These are phyloP conservation scores for Chionomys nivalis DNA, from an alignment of 2,113 vertebrate genomes.

Conservation along the genomic window DNA sequence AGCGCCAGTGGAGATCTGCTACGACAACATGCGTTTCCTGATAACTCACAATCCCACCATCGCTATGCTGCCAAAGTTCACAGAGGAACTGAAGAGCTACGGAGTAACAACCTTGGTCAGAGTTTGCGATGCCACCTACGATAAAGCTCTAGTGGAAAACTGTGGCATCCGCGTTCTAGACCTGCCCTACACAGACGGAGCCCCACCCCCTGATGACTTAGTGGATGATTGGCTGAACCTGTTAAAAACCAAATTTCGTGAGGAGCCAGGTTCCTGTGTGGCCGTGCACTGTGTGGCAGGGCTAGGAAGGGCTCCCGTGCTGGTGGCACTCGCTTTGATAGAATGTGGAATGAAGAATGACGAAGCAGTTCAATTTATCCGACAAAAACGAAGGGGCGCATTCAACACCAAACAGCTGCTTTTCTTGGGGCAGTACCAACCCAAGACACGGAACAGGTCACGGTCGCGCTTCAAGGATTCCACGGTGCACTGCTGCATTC, in stretches of 20 bases:
- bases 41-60: constrained; percentile 99
- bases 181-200: not conserved
- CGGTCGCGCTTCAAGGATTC: not conserved
- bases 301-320: not conserved
- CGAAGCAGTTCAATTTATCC: not conserved
- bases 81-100: constrained; percentile 86
- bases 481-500: not conserved
- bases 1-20: constrained; percentile 97
- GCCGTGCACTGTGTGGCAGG: not conserved
- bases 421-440: not conserved
- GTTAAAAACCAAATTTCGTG: not conserved
- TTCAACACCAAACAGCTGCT: not conserved
- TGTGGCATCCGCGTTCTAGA: not conserved
- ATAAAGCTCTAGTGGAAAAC: not conserved
- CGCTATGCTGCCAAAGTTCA: constrained; percentile 98
- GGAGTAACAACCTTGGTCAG: not conserved
- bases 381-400: not conserved
- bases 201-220: not conserved
- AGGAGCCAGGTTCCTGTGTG: not conserved
- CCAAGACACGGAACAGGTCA: not conserved
- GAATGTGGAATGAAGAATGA: not conserved
- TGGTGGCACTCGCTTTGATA: not conserved
- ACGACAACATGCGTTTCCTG: constrained; percentile 97
- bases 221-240: not conserved
- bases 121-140: not conserved